Evolutionary conservation across 2,888 invertebrate species (phyloP).

Genomic region (Hedychridium roseum): DNA sequence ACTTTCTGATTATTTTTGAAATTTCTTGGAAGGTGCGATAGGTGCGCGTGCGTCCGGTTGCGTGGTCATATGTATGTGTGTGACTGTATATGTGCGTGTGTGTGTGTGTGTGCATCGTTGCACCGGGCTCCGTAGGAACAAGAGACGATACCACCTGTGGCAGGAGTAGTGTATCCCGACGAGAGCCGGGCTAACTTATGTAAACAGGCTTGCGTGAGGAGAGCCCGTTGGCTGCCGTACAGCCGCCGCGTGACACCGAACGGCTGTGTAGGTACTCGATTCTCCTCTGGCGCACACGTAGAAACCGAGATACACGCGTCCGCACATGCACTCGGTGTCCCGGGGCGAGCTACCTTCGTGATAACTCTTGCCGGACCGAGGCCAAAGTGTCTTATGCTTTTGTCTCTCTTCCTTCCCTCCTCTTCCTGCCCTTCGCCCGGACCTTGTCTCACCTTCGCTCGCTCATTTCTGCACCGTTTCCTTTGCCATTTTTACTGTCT

Average conservation of each 20-base stretch:
- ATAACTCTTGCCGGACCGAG: conserved; percentile 12
- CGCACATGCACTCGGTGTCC: too few species aligned
- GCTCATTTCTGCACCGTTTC: too few species aligned
- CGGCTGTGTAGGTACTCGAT: conserved; percentile 44
- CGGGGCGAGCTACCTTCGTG: conserved; percentile 8
- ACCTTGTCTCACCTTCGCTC: too few species aligned
- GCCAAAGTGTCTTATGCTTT: too few species aligned
- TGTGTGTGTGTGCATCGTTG: conserved; percentile 6
- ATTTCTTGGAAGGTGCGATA: too few species aligned
- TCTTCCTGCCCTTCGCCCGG: neutral
- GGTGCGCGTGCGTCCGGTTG: too few species aligned
- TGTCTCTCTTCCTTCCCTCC: neutral
- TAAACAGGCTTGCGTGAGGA: conserved; percentile 51
- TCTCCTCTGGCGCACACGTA: conserved; percentile 14
- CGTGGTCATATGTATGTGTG: too few species aligned
- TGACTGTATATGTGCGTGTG: neutral
- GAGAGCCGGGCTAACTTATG: conserved; percentile 42
- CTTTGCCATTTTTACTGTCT: too few species aligned
- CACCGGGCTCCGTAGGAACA: conserved; percentile 11
- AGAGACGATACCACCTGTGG: conserved; percentile 50
- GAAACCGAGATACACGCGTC: too few species aligned
- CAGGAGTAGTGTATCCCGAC: conserved; percentile 28
- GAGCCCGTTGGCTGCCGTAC: conserved; percentile 38
- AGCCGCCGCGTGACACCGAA: conserved; percentile 37
- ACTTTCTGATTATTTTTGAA: too few species aligned